phyloP scores from a whole-genome alignment of 2,797 vertebrate genomes.

The Arctocebus calabarensis region DNA sequence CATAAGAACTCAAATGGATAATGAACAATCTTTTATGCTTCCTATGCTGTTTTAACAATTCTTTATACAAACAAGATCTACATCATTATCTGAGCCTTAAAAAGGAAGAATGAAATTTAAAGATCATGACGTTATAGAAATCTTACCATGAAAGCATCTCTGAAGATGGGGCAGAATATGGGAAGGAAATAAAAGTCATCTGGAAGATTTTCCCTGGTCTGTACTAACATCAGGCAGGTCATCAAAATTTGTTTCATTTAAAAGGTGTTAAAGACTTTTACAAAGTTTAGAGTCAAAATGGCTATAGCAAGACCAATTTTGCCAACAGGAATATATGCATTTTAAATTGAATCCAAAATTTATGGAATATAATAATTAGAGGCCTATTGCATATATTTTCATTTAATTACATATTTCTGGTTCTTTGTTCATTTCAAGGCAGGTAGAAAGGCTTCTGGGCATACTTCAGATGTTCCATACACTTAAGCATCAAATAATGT shows the following conservation, averaged over 20 bases:
- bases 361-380: neutral
- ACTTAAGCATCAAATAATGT: neutral
- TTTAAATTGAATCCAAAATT: neutral
- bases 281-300: neutral
- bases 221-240: neutral
- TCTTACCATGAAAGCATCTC: neutral
- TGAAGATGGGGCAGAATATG: neutral
- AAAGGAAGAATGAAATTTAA: neutral
- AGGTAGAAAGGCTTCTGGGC: neutral
- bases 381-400: neutral
- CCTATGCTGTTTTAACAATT: neutral
- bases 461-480: neutral
- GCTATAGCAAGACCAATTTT: neutral
- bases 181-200: neutral
- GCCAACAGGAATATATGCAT: neutral
- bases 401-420: neutral
- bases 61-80: neutral
- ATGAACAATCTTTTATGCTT: neutral
- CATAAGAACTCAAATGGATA: neutral
- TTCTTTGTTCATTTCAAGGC: neutral
- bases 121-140: neutral
- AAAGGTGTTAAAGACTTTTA: neutral
- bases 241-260: neutral
- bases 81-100: neutral
- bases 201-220: neutral